Base-by-base conservation (phyloP, 2,797 vertebrate genomes). In the Typhlichthys subterraneus region DNA sequence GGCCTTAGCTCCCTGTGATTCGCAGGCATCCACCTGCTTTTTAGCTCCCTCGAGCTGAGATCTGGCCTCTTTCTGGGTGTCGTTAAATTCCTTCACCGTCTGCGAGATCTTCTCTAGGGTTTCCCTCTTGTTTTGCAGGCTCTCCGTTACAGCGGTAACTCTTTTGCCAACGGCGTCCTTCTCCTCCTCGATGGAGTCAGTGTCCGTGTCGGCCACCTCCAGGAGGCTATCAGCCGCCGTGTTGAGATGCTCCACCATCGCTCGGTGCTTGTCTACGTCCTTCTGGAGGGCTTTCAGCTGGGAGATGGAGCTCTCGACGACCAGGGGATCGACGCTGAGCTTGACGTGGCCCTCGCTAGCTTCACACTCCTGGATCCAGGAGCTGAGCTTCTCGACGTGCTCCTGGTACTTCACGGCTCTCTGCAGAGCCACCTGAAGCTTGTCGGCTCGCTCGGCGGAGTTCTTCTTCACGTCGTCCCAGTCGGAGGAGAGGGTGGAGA, bases 391-490 rank as follows among this genome's bases (percentile, higher is more conserved):
- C 75, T 96, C 95, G 0, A 91, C 85, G 0, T 95, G 91, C 45
- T 98, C 94, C 64, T 88, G 92, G 77, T 94, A 98, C 76, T 91
- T 95, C 62, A 87, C 83, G 12, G 94, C 95, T 82, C 93, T 95
- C 76, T 94, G 94, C 76, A 97, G 73, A 46, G 94, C 91, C 5
- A 90, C 86, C 67, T 92, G 87, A 45, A 98, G 86, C 70, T 92
- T 95, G 42, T 94, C 93, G 53, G 90, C 85, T 58, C 92, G 91
- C 55, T 94, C 95, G 33, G 72, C 86, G 1, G 91, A 87, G 67
- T 90, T 88, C 65, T 91, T 97, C 81, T 95, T 95, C 50, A 98
- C 85, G 61, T 94, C 94, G 55, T 96, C 94, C 98, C 98, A 99
- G 68, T 88, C 92, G 65, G 86, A 91, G 64, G 88, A 93, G 6